These are phyloP conservation scores for Lithophane ornitopus DNA, from an alignment of 2,888 invertebrate species.

Conservation along the genomic window DNA sequence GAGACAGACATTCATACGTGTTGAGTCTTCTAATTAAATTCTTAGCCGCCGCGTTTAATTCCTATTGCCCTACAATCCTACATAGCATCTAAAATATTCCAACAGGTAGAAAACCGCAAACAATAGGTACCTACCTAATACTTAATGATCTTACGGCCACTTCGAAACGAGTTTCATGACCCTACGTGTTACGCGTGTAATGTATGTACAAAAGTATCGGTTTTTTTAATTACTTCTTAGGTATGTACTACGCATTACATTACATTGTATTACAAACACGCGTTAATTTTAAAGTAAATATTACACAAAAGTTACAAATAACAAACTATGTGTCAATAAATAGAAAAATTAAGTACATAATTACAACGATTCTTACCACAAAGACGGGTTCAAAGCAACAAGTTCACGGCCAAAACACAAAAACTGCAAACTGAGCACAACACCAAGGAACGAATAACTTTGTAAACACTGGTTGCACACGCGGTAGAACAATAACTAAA, in stretches of 20 bases:
- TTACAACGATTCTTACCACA: constrained; percentile 72
- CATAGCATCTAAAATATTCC: constrained; percentile 41
- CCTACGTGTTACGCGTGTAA: neutral
- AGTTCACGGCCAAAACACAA: constrained; percentile 81
- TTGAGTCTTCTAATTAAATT: constrained; percentile 41
- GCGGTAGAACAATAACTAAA: constrained; percentile 60
- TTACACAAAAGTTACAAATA: constrained; percentile 7
- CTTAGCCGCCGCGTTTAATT: constrained; percentile 23
- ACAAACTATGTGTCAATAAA: constrained; percentile 5
- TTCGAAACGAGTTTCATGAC: constrained; percentile 17
- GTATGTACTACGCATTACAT: constrained; percentile 36
- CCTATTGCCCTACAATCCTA: constrained; percentile 36
- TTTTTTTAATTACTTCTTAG: constrained; percentile 2
- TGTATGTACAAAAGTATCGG: neutral
- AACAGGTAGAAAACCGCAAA: constrained; percentile 23
- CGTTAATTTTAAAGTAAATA: constrained; percentile 26
- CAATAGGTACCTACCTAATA: constrained; percentile 5
- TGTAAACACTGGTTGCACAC: constrained; percentile 80
- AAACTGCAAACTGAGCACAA: constrained; percentile 77
- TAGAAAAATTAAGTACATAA: constrained; percentile 14
- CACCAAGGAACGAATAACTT: constrained; percentile 80
- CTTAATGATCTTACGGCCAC: neutral
- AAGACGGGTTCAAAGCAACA: constrained; percentile 77
- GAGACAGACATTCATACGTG: neutral
- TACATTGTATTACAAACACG: constrained; percentile 14